Evolutionary conservation across 2,888 invertebrate species (phyloP).

Genomic region (Ceratothoa steindachneri): DNA sequence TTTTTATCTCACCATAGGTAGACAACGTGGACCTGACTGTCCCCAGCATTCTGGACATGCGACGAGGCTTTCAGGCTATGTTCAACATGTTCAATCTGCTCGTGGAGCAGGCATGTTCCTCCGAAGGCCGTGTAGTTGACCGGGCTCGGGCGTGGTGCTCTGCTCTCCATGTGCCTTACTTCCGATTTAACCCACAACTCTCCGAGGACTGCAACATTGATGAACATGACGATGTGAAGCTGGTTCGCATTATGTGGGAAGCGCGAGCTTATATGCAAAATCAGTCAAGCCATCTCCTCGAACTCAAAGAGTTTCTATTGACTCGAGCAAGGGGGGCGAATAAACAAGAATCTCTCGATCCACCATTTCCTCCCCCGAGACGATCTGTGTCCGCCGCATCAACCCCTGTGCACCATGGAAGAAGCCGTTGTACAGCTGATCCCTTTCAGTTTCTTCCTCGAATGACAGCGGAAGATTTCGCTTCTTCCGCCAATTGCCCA

Average conservation of each 20-base stretch:
- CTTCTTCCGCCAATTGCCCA: background rate
- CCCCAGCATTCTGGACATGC: conserved; percentile 44
- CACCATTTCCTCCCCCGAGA: background rate
- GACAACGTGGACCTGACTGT: conserved; percentile 70
- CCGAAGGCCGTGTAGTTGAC: conserved; percentile 86
- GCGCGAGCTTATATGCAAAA: conserved; percentile 71
- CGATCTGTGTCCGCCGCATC: background rate
- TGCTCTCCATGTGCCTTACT: conserved; percentile 77
- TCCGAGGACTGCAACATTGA: conserved; percentile 83
- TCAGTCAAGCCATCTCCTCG: background rate
- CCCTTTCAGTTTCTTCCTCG: background rate
- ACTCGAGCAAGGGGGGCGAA: background rate
- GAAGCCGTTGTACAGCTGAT: background rate
- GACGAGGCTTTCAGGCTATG: conserved; percentile 59
- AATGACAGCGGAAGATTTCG: background rate
- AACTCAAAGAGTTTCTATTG: background rate
- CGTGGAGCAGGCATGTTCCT: conserved; percentile 70
- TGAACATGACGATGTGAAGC: conserved; percentile 72
- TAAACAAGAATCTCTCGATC: background rate
- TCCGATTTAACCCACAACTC: conserved; percentile 75
- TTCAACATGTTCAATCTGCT: conserved; percentile 75
- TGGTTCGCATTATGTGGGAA: conserved; percentile 87
- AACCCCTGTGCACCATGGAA: background rate
- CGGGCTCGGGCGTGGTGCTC: conserved; percentile 91
- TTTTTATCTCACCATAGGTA: conserved; percentile 54